A percentile compares a stretch with the other conserved stretches of the same genome.
phyloP scores from a whole-genome alignment of 2,113 vertebrate species.

The Melozone crissalis region DNA sequence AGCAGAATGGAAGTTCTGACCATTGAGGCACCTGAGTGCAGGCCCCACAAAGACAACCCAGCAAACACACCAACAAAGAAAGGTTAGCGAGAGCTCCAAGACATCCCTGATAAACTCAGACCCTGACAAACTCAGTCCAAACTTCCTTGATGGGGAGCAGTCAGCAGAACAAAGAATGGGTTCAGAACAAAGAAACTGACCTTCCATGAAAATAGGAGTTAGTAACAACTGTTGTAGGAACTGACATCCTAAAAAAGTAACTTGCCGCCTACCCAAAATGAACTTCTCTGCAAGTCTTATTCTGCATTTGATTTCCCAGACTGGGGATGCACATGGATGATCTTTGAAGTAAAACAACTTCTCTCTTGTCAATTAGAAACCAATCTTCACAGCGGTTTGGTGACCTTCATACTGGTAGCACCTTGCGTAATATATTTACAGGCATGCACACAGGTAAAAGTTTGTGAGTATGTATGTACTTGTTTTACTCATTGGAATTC shows the following conservation, averaged over 20 bases:
- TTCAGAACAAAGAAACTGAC: not conserved
- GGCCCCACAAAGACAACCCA: not conserved
- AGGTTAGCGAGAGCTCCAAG: not conserved
- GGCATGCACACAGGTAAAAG: not conserved
- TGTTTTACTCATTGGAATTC: not conserved
- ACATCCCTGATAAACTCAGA: not conserved
- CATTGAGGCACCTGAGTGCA: rapidly evolving
- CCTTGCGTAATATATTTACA: not conserved
- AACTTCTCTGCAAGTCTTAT: not conserved
- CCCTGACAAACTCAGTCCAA: not conserved
- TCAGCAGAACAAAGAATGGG: not conserved
- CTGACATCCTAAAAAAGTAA: not conserved
- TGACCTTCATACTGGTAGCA: not conserved
- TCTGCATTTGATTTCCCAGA: not conserved
- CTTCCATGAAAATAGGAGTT: not conserved
- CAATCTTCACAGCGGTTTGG: not conserved
- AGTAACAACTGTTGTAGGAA: not conserved
- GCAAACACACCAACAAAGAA: not conserved
- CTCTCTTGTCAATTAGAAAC: rapidly evolving
- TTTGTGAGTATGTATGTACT: not conserved
- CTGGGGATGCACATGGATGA: not conserved
- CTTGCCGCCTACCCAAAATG: not conserved
- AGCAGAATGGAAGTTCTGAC: not conserved
- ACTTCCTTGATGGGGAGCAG: not conserved
- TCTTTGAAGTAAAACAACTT: not conserved